These are phyloP conservation scores for Ericerus pela DNA, from an alignment of 1,140 invertebrate species.

Conservation along the genomic window DNA sequence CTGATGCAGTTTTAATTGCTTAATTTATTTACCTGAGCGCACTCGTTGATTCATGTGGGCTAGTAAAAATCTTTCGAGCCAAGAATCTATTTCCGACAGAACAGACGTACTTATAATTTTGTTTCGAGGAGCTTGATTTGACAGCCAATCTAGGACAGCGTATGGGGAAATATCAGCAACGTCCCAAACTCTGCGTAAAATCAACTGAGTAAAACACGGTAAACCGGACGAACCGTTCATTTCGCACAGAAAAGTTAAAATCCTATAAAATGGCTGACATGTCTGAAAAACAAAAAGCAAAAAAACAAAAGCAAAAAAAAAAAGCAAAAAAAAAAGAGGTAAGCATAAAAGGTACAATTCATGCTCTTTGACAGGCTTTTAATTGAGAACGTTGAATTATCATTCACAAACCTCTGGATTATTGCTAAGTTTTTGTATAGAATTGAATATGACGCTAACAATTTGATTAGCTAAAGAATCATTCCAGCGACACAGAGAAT, in stretches of 20 bases:
- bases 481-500: conserved; percentile 78
- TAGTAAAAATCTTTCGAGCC: conserved; percentile 79
- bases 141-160: conserved; percentile 80
- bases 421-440: conserved; percentile 65
- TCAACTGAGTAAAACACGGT: conserved; percentile 75
- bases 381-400: neutral
- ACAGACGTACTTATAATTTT: conserved; percentile 80
- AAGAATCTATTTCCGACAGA: conserved; percentile 66
- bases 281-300: conserved; percentile 33
- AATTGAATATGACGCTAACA: conserved; percentile 73
- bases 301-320: neutral
- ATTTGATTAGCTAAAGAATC: conserved; percentile 70
- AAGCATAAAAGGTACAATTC: neutral
- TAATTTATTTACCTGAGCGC: conserved; percentile 46
- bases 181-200: conserved; percentile 77
- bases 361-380: no score
- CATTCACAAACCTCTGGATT: conserved; percentile 41
- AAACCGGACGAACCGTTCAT: conserved; percentile 41
- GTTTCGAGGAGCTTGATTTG: conserved; percentile 67
- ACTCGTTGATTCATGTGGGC: conserved; percentile 72
- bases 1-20: no score
- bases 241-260: conserved; percentile 64
- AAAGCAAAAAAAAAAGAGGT: conserved; percentile 5
- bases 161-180: conserved; percentile 77
- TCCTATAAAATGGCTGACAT: conserved; percentile 80